Evolutionary conservation across 2,113 vertebrate species (phyloP).

Genomic region (Burhinus bistriatus): DNA sequence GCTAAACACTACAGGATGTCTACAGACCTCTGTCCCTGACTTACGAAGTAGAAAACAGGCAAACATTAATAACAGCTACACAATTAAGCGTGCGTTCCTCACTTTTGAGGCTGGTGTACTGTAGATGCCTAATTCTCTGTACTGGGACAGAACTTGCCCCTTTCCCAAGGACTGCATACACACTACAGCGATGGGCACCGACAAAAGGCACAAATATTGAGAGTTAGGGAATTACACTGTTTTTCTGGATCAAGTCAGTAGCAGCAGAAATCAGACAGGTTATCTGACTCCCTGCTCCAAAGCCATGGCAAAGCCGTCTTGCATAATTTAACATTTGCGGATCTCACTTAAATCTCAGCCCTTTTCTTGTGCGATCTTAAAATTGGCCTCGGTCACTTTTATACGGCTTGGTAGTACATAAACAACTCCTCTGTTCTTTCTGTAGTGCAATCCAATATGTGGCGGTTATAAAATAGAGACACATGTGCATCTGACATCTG

Average conservation of each 20-base stretch:
- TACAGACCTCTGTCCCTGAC: not conserved
- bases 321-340: not conserved
- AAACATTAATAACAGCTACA: not conserved
- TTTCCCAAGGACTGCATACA: not conserved
- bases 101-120: not conserved
- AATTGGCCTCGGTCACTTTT: not conserved
- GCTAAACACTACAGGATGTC: not conserved
- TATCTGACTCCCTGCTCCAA: not conserved
- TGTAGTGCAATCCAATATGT: not conserved
- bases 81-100: not conserved
- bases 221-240: not conserved
- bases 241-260: not conserved
- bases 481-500: slow-evolving; percentile 39
- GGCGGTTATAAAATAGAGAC: slow-evolving; percentile 12
- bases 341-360: not conserved
- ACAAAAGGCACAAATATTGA: not conserved
- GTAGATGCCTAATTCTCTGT: not conserved
- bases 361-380: not conserved
- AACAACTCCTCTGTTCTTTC: slow-evolving; percentile 17
- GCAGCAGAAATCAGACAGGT: not conserved
- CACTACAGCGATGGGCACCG: not conserved
- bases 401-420: not conserved
- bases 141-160: not conserved
- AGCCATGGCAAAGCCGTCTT: not conserved
- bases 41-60: not conserved